Percentiles rank a stretch among this genome's conserved stretches.
phyloP scores from a whole-genome alignment of 92 coral and sea anemone genomes.

The Parazoanthus darwini region DNA sequence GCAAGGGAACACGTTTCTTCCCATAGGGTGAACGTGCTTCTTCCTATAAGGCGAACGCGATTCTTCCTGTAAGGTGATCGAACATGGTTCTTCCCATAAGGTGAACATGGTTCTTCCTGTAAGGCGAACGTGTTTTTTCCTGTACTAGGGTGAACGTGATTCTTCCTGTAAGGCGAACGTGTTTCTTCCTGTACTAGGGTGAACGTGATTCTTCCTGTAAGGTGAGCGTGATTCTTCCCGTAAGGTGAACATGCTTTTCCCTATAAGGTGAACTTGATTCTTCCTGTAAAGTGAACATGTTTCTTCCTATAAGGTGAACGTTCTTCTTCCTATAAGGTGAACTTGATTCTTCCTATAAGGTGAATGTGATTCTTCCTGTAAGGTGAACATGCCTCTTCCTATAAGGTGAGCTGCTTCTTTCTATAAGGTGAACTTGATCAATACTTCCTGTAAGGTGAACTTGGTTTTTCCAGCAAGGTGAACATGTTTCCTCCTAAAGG shows the following conservation, averaged over 20 bases:
- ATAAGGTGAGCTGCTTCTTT: too few species aligned
- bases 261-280: neutral
- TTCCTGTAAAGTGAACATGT: neutral
- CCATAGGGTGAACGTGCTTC: neutral
- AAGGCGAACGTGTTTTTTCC: neutral
- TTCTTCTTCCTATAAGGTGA: neutral
- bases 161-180: neutral
- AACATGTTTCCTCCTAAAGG: neutral
- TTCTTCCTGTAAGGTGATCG: neutral
- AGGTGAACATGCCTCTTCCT: neutral
- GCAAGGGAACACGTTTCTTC: neutral
- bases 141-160: neutral
- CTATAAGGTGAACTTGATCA: neutral
- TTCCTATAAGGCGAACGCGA: neutral
- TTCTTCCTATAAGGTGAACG: neutral
- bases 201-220: neutral
- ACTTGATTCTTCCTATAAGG: neutral
- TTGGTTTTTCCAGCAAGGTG: neutral
- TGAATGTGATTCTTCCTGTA: neutral
- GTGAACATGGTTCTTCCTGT: neutral
- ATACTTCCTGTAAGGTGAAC: neutral
- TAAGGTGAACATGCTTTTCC: neutral
- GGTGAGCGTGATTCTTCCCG: neutral
- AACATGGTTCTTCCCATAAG: neutral
- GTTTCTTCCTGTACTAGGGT: neutral